These are phyloP conservation scores for Mycalesis mineus DNA, from an alignment of 2,888 invertebrate genomes.

Conservation along the genomic window DNA sequence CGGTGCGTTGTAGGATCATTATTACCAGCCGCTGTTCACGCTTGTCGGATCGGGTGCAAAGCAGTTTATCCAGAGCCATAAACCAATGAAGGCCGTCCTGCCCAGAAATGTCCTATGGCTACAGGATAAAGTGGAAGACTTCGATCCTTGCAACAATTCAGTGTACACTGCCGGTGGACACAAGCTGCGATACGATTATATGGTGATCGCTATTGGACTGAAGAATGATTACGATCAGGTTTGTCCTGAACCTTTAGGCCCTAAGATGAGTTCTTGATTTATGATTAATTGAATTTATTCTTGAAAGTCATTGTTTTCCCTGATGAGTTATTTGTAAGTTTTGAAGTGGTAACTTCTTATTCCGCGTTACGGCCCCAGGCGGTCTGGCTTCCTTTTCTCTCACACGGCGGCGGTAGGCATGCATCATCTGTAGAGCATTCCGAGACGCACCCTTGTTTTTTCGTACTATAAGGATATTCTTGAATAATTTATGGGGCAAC, in stretches of 20 bases:
- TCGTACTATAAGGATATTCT: no score
- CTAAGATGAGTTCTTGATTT: no score
- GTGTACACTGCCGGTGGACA: constrained; percentile 83
- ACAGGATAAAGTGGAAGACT: constrained; percentile 82
- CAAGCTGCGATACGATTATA: constrained; percentile 86
- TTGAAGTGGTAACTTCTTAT: no score
- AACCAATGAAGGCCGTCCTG: constrained; percentile 81
- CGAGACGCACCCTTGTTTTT: no score
- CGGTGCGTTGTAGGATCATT: constrained; percentile 81
- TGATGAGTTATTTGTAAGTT: no score
- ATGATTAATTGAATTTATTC: no score
- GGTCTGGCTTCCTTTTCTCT: no score
- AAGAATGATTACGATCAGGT: constrained; percentile 89
- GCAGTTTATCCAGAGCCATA: constrained; percentile 79
- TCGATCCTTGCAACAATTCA: constrained; percentile 85
- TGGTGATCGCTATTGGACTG: constrained; percentile 91
- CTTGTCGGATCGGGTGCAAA: constrained; percentile 93
- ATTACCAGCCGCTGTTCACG: constrained; percentile 96
- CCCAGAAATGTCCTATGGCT: constrained; percentile 88
- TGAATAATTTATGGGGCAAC: no score
- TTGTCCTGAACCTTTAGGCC: constrained; percentile 9
- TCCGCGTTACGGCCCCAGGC: no score
- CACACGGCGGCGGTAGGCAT: no score
- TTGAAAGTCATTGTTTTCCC: no score
- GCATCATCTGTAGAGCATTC: no score